phyloP scores from a whole-genome alignment of 2,888 invertebrate genomes.

The Acanthosepion lycidas region DNA sequence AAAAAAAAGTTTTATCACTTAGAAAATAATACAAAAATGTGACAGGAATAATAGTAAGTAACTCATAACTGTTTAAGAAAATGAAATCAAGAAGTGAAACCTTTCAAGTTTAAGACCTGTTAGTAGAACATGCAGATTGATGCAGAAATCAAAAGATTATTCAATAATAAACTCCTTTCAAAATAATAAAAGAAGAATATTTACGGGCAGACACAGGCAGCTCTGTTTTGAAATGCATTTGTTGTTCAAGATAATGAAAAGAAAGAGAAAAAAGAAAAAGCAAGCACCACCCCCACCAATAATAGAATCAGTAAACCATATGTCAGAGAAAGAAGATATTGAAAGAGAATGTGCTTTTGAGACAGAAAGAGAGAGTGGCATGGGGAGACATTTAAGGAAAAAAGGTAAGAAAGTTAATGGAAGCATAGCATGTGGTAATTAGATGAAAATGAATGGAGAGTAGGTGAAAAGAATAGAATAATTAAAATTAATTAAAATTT shows the following conservation, averaged over 20 bases:
- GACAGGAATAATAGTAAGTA: background rate
- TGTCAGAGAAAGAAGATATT: background rate
- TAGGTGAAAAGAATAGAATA: background rate
- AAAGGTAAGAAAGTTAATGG: background rate
- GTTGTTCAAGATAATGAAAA: background rate
- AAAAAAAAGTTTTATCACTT: too few species aligned
- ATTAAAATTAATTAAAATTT: background rate
- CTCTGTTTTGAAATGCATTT: background rate
- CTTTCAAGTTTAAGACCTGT: background rate
- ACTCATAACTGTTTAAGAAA: background rate
- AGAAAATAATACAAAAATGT: too few species aligned
- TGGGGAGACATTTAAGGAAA: too few species aligned
- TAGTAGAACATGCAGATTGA: background rate
- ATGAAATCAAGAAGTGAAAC: background rate
- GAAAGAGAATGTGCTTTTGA: background rate
- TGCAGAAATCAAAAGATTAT: background rate
- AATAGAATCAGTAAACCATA: background rate
- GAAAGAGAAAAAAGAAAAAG: background rate
- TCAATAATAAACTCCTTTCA: background rate
- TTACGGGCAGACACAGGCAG: background rate
- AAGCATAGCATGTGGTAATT: background rate
- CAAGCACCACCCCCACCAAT: too few species aligned
- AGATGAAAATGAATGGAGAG: background rate
- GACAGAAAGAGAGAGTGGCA: background rate
- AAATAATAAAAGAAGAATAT: too few species aligned